Conservation (phyloP, 2,797 vertebrate species). For the Gallirallus australis region DNA sequence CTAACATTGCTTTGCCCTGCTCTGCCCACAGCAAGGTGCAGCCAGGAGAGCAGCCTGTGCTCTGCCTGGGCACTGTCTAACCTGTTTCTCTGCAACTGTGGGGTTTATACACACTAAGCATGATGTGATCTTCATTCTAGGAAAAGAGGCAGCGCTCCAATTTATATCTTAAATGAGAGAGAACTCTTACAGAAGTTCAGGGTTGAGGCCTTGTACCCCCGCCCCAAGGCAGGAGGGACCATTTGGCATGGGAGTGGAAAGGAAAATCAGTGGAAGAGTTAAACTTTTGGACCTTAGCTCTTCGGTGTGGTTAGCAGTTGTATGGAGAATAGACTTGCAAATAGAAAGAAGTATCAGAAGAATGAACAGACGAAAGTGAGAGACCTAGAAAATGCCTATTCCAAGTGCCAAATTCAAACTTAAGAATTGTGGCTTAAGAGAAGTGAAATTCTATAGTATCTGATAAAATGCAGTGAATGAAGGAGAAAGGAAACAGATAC, state of each 20-base stretch:
- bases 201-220: neutral
- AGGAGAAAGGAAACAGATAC: slow-evolving; percentile 30
- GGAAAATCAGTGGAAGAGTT: neutral
- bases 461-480: slow-evolving; percentile 12
- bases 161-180: neutral
- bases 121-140: neutral
- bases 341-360: neutral
- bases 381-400: neutral
- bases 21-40: fast-evolving
- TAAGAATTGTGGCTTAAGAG: slow-evolving; percentile 1
- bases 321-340: neutral
- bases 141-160: neutral
- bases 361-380: neutral
- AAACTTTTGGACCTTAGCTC: neutral
- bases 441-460: slow-evolving; percentile 24
- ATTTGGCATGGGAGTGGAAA: neutral
- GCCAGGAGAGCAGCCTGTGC: fast-evolving
- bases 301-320: neutral
- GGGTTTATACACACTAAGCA: neutral
- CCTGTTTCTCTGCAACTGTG: neutral
- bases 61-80: neutral
- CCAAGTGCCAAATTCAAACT: slow-evolving; percentile 8
- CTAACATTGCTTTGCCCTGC: neutral
- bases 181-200: neutral
- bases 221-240: neutral